phyloP scores from a whole-genome alignment of 2,888 invertebrate genomes.

The Ectropis crepuscularia region DNA sequence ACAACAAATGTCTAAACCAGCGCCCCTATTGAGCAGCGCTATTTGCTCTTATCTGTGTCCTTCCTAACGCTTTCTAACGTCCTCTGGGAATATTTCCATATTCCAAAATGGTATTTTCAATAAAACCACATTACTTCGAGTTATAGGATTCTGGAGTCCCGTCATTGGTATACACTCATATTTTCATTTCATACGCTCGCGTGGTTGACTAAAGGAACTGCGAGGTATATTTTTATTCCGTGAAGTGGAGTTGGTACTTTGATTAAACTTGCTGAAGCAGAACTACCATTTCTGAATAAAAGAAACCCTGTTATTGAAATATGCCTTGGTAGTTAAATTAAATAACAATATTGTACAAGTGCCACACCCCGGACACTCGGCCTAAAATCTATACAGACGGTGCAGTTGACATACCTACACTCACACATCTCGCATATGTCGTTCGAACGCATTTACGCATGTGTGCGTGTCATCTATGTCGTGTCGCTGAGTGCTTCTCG shows the following conservation, averaged over 20 bases:
- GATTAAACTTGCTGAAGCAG: slow-evolving; percentile 21
- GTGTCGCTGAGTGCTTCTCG: too few relatives aligned
- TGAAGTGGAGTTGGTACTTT: slow-evolving; percentile 12
- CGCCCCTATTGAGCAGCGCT: background rate
- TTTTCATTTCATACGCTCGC: slow-evolving; percentile 25
- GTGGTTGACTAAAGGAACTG: slow-evolving; percentile 18
- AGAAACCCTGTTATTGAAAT: slow-evolving; percentile 3
- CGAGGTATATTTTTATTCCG: slow-evolving; percentile 11
- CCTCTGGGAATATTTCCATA: slow-evolving; percentile 28
- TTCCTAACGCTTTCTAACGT: slow-evolving; percentile 10
- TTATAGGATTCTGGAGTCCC: slow-evolving; percentile 19
- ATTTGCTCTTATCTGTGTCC: slow-evolving; percentile 5
- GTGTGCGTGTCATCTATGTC: too few relatives aligned
- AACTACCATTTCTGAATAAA: slow-evolving; percentile 10
- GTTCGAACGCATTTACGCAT: too few relatives aligned
- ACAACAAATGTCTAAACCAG: too few relatives aligned
- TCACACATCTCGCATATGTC: too few relatives aligned
- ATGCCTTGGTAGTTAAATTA: background rate
- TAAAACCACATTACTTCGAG: slow-evolving; percentile 21
- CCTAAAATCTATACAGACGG: too few relatives aligned
- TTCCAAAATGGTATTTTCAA: slow-evolving; percentile 31
- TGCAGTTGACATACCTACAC: too few relatives aligned
- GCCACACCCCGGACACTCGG: too few relatives aligned
- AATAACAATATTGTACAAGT: background rate
- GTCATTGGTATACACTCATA: slow-evolving; percentile 15